Evolutionary conservation across 2,888 invertebrate genomes (phyloP).

Genomic region (Odontomyia ornata): DNA sequence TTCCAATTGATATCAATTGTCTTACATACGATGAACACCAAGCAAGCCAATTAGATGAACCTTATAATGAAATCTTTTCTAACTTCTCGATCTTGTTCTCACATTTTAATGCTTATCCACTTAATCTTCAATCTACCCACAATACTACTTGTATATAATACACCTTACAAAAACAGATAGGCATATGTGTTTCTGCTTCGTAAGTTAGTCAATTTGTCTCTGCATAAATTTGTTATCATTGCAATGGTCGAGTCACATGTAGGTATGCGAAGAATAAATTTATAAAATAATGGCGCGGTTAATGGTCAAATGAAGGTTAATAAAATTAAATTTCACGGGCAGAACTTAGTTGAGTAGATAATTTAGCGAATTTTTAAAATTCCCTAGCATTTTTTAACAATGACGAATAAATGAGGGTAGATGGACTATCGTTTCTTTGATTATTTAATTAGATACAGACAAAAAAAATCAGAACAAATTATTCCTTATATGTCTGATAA

Average conservation of each 20-base stretch:
- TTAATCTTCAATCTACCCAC: conserved; percentile 16
- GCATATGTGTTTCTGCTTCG: not conserved
- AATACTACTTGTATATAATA: not conserved
- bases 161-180: conserved; percentile 2
- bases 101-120: conserved; percentile 21
- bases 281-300: not conserved
- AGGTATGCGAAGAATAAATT: not conserved
- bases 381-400: not conserved
- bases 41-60: conserved; percentile 7
- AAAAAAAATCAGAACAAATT: too few relatives aligned
- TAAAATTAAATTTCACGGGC: conserved; percentile 38
- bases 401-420: too few relatives aligned
- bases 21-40: not conserved
- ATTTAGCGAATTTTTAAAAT: not conserved
- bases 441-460: too few relatives aligned
- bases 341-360: not conserved
- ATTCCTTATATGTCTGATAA: too few relatives aligned
- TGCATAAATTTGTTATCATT: not conserved
- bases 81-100: not conserved
- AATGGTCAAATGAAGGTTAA: conserved; percentile 42
- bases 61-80: not conserved
- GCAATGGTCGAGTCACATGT: not conserved
- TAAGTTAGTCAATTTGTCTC: not conserved
- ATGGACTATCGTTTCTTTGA: too few relatives aligned
- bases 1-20: conserved; percentile 28